Conservation (phyloP, 2,888 invertebrate species). For the Laothoe populi region DNA sequence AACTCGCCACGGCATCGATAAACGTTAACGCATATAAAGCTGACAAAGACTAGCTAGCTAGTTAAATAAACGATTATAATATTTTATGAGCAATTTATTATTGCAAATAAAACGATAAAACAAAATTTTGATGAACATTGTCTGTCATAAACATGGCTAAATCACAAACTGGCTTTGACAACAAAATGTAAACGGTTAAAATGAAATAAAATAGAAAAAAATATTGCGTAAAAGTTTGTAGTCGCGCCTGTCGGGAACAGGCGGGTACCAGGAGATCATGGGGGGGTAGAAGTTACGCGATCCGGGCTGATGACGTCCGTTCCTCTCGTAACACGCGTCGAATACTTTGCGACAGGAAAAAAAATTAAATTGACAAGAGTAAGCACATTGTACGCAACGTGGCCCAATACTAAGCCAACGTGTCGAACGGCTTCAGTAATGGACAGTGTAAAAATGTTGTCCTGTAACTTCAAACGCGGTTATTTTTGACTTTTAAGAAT, state of each 20-base stretch:
- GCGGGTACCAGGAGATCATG: constrained; percentile 54
- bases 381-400: neutral
- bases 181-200: constrained; percentile 1
- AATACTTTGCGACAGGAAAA: constrained; percentile 31
- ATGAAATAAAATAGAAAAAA: constrained; percentile 8
- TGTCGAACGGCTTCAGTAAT: neutral
- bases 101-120: neutral
- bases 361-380: constrained; percentile 5
- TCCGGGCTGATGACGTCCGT: constrained; percentile 22
- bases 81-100: too few relatives aligned
- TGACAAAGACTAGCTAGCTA: too few relatives aligned
- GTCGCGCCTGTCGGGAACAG: constrained; percentile 53
- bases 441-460: neutral
- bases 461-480: neutral
- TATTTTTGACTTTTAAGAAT: neutral
- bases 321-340: constrained; percentile 25
- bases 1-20: too few relatives aligned
- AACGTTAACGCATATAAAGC: too few relatives aligned
- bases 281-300: constrained; percentile 35
- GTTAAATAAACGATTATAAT: too few relatives aligned
- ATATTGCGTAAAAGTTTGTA: constrained; percentile 8
- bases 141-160: constrained; percentile 18
- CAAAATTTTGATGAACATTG: neutral
- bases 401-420: neutral
- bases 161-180: constrained; percentile 15